Evolutionary conservation across 2,888 invertebrate genomes (phyloP).

Genomic region (Eupithecia inturbata): DNA sequence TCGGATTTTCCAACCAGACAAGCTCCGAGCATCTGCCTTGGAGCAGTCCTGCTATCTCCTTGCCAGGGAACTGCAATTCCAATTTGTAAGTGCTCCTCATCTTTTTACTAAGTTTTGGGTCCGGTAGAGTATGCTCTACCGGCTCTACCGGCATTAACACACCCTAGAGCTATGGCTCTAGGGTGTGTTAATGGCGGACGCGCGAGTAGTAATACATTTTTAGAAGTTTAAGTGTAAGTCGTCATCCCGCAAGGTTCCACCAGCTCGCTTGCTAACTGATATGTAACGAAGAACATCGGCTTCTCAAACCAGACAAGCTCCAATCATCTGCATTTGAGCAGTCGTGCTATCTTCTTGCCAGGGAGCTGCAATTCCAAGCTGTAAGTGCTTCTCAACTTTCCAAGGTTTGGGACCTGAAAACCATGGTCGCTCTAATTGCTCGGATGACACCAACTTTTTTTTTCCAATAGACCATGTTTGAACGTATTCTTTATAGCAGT

Average conservation of each 20-base stretch:
- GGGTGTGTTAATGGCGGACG: too few species aligned
- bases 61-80: constrained; percentile 68
- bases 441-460: not conserved
- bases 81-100: constrained; percentile 65
- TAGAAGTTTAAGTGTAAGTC: constrained; percentile 29
- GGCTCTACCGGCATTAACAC: too few species aligned
- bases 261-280: constrained; percentile 59
- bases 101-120: not conserved
- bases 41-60: constrained; percentile 66
- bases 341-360: constrained; percentile 64
- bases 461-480: constrained; percentile 77
- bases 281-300: constrained; percentile 71
- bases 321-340: constrained; percentile 73
- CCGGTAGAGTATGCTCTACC: too few species aligned
- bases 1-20: constrained; percentile 77
- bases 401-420: not conserved
- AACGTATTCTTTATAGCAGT: constrained; percentile 71
- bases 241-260: constrained; percentile 68
- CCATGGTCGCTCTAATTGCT: not conserved
- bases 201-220: too few species aligned
- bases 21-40: constrained; percentile 77
- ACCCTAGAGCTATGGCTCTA: too few species aligned
- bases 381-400: constrained; percentile 56
- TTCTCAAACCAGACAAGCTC: constrained; percentile 79
- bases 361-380: constrained; percentile 70